phyloP scores from a whole-genome alignment of 2,797 vertebrate species.

The Cirrhinus molitorella region DNA sequence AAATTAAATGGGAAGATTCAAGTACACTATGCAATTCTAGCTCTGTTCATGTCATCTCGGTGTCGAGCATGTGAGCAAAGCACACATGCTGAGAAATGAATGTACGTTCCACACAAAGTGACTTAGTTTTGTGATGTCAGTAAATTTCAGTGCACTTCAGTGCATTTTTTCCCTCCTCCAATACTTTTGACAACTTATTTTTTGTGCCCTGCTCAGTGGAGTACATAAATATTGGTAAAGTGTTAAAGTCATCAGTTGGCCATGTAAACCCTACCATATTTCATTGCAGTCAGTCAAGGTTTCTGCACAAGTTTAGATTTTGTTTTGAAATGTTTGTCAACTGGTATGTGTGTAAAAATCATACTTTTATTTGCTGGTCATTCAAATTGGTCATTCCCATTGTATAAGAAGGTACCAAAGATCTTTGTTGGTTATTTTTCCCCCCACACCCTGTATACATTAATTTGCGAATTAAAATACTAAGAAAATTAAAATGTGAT shows the following conservation, averaged over 20 bases:
- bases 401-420: slow-evolving; percentile 79
- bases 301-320: neutral
- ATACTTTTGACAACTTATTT: neutral
- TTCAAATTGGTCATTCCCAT: slow-evolving; percentile 48
- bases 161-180: neutral
- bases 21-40: slow-evolving; percentile 77
- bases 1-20: slow-evolving; percentile 67
- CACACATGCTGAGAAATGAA: slow-evolving; percentile 42
- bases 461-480: slow-evolving; percentile 76
- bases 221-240: neutral
- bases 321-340: neutral
- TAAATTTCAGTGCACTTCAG: slow-evolving; percentile 10
- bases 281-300: neutral
- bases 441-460: slow-evolving; percentile 69
- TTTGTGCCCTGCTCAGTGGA: neutral
- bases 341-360: neutral
- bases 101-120: slow-evolving; percentile 43
- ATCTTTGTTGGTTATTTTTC: slow-evolving; percentile 64
- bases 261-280: neutral
- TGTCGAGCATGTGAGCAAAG: slow-evolving; percentile 29
- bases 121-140: slow-evolving; percentile 20
- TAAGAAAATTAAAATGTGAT: slow-evolving; percentile 3
- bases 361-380: slow-evolving; percentile 5
- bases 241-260: neutral
- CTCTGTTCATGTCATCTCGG: slow-evolving; percentile 50